Conservation (phyloP, 37 sponge, comb jelly and placozoan species). For the Spongia lamella region DNA sequence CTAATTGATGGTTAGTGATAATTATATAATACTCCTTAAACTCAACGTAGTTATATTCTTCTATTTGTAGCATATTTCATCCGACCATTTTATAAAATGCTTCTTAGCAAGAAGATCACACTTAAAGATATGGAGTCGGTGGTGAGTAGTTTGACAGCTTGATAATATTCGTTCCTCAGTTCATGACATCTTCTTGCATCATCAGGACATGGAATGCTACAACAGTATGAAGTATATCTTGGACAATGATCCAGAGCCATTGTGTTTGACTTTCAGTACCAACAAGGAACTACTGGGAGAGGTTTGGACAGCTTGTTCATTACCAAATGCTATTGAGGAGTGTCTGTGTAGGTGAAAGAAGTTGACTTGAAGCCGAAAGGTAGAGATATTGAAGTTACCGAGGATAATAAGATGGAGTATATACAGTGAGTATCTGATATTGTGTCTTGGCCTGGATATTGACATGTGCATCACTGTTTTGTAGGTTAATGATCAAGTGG, state of each 20-base stretch:
- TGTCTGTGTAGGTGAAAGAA: slow-evolving; percentile 58
- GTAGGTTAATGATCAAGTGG: slow-evolving; percentile 89
- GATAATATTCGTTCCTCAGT: background rate
- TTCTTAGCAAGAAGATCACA: slow-evolving; percentile 76
- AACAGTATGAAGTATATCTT: slow-evolving; percentile 90
- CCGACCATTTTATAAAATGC: slow-evolving; percentile 98
- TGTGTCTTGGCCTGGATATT: slow-evolving; percentile 2
- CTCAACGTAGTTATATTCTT: background rate
- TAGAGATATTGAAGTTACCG: slow-evolving; percentile 80
- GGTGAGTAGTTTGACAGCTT: slow-evolving; percentile 57
- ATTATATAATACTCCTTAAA: background rate
- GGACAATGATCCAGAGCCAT: slow-evolving; percentile 94
- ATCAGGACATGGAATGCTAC: slow-evolving; percentile 82
- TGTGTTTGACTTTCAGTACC: slow-evolving; percentile 82
- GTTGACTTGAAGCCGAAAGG: slow-evolving; percentile 86
- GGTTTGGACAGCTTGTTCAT: slow-evolving; percentile 18
- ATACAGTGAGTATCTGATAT: slow-evolving; percentile 51
- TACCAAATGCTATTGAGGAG: background rate
- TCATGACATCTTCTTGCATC: background rate
- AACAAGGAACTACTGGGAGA: slow-evolving; percentile 84
- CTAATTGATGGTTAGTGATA: slow-evolving; percentile 87
- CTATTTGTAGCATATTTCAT: slow-evolving; percentile 89
- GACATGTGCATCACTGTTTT: background rate
- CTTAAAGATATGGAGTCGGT: slow-evolving; percentile 95
- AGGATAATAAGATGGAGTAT: slow-evolving; percentile 87